Conservation (phyloP, 2,888 invertebrate species). For the Callyntrura sp. region DNA sequence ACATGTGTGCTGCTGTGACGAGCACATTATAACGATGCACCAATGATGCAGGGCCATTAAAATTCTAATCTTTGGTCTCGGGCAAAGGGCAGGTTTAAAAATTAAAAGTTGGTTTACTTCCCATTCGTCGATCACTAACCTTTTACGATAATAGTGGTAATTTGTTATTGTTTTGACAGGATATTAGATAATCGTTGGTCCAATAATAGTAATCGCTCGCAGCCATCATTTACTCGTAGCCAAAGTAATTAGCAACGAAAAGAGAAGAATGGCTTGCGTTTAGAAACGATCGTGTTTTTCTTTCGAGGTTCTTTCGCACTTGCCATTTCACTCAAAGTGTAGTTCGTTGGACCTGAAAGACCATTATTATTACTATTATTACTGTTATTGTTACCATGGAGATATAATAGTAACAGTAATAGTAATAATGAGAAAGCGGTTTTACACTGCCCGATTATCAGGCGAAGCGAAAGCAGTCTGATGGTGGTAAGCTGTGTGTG, state of each 20-base stretch:
- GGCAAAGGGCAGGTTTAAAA: too few species aligned
- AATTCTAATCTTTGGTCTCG: too few species aligned
- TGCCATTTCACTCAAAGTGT: slow-evolving; percentile 17
- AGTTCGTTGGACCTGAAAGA: not conserved
- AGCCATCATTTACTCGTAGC: too few species aligned
- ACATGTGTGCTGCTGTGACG: too few species aligned
- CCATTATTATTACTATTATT: not conserved
- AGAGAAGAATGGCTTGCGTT: not conserved
- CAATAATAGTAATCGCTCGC: too few species aligned
- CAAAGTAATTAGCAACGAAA: not conserved
- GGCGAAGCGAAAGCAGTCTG: not conserved
- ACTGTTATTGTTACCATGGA: not conserved
- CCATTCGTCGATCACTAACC: too few species aligned
- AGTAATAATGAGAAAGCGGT: not conserved
- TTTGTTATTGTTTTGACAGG: too few species aligned
- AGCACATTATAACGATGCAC: too few species aligned
- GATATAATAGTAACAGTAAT: not conserved
- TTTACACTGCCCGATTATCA: not conserved
- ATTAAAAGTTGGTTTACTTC: too few species aligned
- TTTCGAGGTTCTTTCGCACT: slow-evolving; percentile 24
- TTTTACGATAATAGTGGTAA: too few species aligned
- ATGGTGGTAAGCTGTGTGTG: not conserved
- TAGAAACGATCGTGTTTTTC: not conserved
- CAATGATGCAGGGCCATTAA: too few species aligned
- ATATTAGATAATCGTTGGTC: too few species aligned